Conservation (phyloP, 2,113 vertebrate genomes). For the Myiozetetes cayanensis region DNA sequence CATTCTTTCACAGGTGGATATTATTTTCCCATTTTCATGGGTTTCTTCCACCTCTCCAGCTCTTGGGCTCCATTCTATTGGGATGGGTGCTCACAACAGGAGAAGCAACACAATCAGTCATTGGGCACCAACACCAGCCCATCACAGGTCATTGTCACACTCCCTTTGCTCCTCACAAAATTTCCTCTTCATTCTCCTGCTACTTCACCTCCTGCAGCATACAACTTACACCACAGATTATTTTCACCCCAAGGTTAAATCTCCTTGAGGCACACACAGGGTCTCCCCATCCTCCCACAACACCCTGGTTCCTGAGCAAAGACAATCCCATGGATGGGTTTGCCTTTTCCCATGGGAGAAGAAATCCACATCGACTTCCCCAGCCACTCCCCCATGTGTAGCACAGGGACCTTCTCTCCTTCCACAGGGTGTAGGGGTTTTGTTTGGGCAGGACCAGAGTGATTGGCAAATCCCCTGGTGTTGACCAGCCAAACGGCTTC, state of each 20-base stretch:
- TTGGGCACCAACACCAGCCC: not conserved
- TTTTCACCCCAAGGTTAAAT: no score
- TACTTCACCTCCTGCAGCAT: not conserved
- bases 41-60: not conserved
- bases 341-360: not conserved
- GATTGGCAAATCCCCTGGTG: not conserved
- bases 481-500: not conserved
- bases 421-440: not conserved
- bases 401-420: not conserved
- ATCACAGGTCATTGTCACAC: not conserved
- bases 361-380: not conserved
- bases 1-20: not conserved
- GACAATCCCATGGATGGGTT: not conserved
- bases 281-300: no score
- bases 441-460: not conserved
- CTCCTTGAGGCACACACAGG: no score
- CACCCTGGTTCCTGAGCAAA: no score
- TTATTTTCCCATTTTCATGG: not conserved
- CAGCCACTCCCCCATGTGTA: not conserved
- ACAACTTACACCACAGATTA: not conserved
- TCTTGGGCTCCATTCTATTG: not conserved
- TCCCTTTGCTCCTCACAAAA: not conserved
- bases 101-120: not conserved
- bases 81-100: not conserved
- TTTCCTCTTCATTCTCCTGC: not conserved